phyloP scores from a whole-genome alignment of 2,113 vertebrate genomes.

The Lampris incognitus region DNA sequence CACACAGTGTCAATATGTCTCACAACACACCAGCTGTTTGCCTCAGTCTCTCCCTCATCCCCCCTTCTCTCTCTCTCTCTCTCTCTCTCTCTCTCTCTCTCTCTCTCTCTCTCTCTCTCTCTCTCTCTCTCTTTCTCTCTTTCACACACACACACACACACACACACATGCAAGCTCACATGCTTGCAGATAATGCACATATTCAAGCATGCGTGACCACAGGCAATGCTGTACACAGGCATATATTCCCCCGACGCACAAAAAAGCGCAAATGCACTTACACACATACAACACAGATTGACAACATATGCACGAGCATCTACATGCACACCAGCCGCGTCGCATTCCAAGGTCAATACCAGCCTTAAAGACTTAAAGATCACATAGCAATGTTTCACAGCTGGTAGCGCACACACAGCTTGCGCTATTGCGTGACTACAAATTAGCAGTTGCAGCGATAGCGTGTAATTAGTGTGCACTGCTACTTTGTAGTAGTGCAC shows the following conservation, averaged over 20 bases:
- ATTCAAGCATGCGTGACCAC: not conserved
- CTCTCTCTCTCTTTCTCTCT: no score
- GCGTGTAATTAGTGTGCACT: no score
- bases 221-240: not conserved
- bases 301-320: no score
- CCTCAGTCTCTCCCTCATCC: not conserved
- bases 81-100: no score
- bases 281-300: not conserved
- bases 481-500: not conserved
- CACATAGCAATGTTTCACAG: slow-evolving; percentile 21
- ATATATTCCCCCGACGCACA: not conserved
- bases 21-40: slow-evolving; percentile 57
- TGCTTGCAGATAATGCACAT: slow-evolving; percentile 8
- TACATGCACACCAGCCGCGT: not conserved
- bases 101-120: no score
- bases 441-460: no score
- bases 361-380: slow-evolving; percentile 7
- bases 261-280: not conserved
- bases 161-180: not conserved
- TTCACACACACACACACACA: not conserved
- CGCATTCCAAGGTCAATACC: not conserved
- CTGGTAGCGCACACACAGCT: not conserved
- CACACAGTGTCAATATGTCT: slow-evolving; percentile 53
- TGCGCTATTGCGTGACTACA: not conserved
- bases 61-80: no score